Conservation (phyloP, 1,140 invertebrate species). For the Bombus turneri region DNA sequence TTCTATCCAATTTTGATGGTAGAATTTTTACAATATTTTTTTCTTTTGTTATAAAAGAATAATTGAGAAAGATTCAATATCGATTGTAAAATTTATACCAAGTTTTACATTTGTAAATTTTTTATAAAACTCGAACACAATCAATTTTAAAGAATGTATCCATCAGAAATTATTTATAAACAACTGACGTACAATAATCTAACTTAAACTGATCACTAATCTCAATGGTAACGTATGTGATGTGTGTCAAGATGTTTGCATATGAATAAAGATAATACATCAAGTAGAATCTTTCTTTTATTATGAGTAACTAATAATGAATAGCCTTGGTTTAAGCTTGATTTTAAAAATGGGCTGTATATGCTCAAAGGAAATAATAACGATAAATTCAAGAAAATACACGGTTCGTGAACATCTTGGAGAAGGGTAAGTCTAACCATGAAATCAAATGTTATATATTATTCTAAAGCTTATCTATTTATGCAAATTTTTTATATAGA, state of each 20-base stretch:
- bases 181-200: slow-evolving; percentile 21
- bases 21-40: not conserved
- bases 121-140: not conserved
- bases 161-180: slow-evolving; percentile 26
- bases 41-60: not conserved
- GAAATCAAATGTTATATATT: slow-evolving; percentile 19
- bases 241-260: slow-evolving; percentile 38
- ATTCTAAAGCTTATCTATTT: not conserved
- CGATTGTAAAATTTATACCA: not conserved
- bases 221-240: slow-evolving; percentile 5
- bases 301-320: slow-evolving; percentile 82
- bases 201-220: slow-evolving; percentile 3
- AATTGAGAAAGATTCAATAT: not conserved
- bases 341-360: slow-evolving; percentile 91
- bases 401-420: slow-evolving; percentile 88
- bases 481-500: not conserved
- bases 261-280: not conserved
- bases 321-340: slow-evolving; percentile 87
- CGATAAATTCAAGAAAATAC: slow-evolving; percentile 88
- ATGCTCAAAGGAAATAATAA: slow-evolving; percentile 89
- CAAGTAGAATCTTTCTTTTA: slow-evolving; percentile 9
- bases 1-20: not conserved
- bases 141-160: not conserved
- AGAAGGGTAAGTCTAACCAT: slow-evolving; percentile 86
- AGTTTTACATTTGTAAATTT: not conserved